Evolutionary conservation across 2,797 vertebrate species (phyloP), one percentile per base, ranked within the genome.

Genomic region (Pampus argenteus): DNA sequence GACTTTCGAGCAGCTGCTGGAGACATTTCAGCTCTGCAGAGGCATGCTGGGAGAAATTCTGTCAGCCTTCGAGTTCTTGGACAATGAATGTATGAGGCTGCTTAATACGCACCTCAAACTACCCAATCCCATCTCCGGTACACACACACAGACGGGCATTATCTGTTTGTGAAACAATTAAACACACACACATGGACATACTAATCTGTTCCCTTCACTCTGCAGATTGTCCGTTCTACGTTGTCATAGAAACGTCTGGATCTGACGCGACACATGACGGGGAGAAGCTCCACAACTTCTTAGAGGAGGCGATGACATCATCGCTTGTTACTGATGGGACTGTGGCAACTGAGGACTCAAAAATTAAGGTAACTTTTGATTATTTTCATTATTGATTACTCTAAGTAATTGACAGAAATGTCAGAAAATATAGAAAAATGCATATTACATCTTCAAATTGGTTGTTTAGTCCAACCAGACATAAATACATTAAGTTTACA

Each of bases 61-160:
- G 63, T 99, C 98, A 0, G 98, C 98, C 0, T 99, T 88, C 0
- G 98, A 99, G 83, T 99, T 99, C 87, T 92, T 99, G 91, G 98
- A 99, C 49, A 88, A 94, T 5, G 95, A 95, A 52, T 99, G 96
- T 79, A 96, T 99, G 96, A 91, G 90, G 65, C 25, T 99, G 81
- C 94, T 99, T 4, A 88, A 94, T 59, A 94, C 73, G 0, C 94
- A 99, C 77, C 95, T 99, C 13, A 94, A 89, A 40, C 93, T 99
- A 10, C 29, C 87, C 66, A 95, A 92, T 74, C 97, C 98, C 1
- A 95, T 99, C 36, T 81, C 86, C 91, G 98, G 98, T 99, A 95
- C 18, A 40, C 38, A 14, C 15, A n/a, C 38, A 7, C 45, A 4
- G 28, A 40, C 23, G 23, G 6, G 6, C 11, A 14, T 11, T 22